Conservation (phyloP, 1,140 invertebrate species). For the Nymphalis io region DNA sequence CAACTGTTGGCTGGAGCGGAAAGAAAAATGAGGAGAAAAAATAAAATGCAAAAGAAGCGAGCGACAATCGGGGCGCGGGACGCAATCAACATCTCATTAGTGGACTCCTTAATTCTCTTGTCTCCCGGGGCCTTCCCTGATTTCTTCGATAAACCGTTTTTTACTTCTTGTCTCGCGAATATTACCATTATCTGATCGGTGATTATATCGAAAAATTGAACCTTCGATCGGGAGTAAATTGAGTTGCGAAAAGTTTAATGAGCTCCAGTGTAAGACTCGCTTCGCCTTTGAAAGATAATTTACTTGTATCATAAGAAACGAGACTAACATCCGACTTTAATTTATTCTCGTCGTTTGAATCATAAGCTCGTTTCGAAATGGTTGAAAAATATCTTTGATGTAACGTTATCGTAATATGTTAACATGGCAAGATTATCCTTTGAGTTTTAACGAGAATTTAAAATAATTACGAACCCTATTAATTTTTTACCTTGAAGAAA, state of each 20-base stretch:
- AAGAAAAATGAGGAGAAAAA: constrained; percentile 48
- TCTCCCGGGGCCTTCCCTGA: constrained; percentile 50
- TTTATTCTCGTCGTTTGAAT: constrained; percentile 21
- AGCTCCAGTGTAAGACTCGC: constrained; percentile 47
- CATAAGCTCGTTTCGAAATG: constrained; percentile 18
- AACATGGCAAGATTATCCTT: constrained; percentile 10
- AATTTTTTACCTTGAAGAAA: not conserved
- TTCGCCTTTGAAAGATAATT: constrained; percentile 39
- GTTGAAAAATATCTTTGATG: constrained; percentile 23
- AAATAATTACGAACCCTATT: not conserved
- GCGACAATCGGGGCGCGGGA: constrained; percentile 57
- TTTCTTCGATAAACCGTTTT: constrained; percentile 62
- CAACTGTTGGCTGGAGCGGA: constrained; percentile 44
- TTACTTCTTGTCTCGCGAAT: constrained; percentile 55
- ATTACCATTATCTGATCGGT: constrained; percentile 57
- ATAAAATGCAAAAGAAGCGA: constrained; percentile 57
- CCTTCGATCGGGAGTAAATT: constrained; percentile 37
- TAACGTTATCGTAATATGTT: constrained; percentile 14
- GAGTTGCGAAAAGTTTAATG: constrained; percentile 63
- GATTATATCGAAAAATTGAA: constrained; percentile 64
- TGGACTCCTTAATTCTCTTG: constrained; percentile 61
- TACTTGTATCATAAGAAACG: constrained; percentile 35
- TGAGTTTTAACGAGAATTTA: constrained; percentile 3
- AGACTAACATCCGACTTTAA: constrained; percentile 25
- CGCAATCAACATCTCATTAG: constrained; percentile 78